Evolutionary conservation across 1,140 invertebrate species (phyloP).

Genomic region (Drosophila ironensis): DNA sequence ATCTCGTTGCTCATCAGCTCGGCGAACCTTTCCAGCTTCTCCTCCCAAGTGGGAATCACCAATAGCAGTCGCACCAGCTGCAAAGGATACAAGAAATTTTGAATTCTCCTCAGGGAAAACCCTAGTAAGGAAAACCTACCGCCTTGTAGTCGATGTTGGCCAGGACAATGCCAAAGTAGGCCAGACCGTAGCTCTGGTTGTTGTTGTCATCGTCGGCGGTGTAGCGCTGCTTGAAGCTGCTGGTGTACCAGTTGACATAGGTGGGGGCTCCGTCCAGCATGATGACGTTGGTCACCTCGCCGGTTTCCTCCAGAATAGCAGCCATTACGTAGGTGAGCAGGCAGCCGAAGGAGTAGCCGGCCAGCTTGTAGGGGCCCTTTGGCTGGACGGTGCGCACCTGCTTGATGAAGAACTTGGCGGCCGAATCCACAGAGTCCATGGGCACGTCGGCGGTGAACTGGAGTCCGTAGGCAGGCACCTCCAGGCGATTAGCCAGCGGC

Average conservation of each 20-base stretch:
- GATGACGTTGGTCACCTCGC: constrained; percentile 86
- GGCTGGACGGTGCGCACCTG: constrained; percentile 90
- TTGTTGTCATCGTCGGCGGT: constrained; percentile 75
- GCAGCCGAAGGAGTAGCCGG: constrained; percentile 97
- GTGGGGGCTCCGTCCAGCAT: constrained; percentile 95
- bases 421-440: constrained; percentile 86
- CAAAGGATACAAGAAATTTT: neutral
- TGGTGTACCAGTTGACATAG: constrained; percentile 92
- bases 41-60: constrained; percentile 80
- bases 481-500: constrained; percentile 87
- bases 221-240: constrained; percentile 85
- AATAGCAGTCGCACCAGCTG: constrained; percentile 82
- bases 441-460: constrained; percentile 92
- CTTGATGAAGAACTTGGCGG: constrained; percentile 91
- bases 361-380: constrained; percentile 91
- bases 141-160: constrained; percentile 87
- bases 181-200: constrained; percentile 88
- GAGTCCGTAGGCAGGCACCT: constrained; percentile 92
- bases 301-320: constrained; percentile 88
- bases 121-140: constrained; percentile 36
- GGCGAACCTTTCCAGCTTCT: constrained; percentile 83
- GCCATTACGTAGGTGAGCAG: constrained; percentile 97
- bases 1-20: constrained; percentile 82
- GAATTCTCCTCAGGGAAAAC: neutral
- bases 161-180: constrained; percentile 92